Conservation (phyloP, 2,797 vertebrate genomes). For the Bucorvus abyssinicus region DNA sequence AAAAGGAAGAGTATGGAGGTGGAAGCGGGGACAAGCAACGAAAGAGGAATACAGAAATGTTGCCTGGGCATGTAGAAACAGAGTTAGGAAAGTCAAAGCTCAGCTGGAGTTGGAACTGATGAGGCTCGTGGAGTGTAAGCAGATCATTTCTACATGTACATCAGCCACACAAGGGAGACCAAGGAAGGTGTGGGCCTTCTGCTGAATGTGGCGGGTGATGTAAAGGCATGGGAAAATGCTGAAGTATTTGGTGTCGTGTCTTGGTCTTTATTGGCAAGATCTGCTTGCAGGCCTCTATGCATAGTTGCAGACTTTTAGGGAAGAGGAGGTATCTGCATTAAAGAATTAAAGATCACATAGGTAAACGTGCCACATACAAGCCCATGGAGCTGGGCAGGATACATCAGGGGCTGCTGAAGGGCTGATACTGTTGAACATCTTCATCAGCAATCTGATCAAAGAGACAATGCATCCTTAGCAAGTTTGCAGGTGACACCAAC, state of each 20-base stretch:
- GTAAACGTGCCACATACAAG: rapidly evolving
- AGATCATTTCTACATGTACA: not conserved
- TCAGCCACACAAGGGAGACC: not conserved
- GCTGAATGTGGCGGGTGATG: not conserved
- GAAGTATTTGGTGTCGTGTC: not conserved
- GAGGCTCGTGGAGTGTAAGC: not conserved
- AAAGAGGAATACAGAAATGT: not conserved
- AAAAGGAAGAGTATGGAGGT: conserved; percentile 17
- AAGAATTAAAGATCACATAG: not conserved
- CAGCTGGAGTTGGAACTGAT: not conserved
- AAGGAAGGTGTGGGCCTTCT: not conserved
- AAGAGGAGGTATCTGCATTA: not conserved
- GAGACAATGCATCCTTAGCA: not conserved
- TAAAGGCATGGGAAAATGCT: not conserved
- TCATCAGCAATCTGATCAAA: not conserved
- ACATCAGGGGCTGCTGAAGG: not conserved
- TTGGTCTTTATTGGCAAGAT: not conserved
- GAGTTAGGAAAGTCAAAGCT: not conserved
- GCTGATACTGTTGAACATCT: not conserved
- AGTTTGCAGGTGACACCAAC: not conserved
- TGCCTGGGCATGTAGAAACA: not conserved
- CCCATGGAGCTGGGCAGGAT: not conserved
- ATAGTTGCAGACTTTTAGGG: not conserved
- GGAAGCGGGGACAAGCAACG: conserved; percentile 5
- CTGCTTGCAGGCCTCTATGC: not conserved